Base-by-base conservation (phyloP, 35 echinoderm and acorn worm species). In the Nesometra sesokonis region DNA sequence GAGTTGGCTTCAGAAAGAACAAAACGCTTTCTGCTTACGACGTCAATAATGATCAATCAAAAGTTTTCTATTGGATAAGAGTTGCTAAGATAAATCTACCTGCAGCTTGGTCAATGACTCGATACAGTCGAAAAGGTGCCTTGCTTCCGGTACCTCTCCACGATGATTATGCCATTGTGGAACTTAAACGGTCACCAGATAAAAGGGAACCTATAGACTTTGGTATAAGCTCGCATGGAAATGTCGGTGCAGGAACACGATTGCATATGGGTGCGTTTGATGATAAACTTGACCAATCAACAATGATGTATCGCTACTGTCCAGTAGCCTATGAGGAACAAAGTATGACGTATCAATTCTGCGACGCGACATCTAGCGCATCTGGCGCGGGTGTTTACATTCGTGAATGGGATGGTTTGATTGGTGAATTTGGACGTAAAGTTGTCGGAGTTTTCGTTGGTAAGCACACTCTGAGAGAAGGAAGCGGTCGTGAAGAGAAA, bases 371-470 rank as follows among this genome's bases (percentile, higher is more conserved):
- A n/a, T 37, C 78, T 13, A 77, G 82, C 32, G 88, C 86, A 34
- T 77, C 91, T 3, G 95, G 95, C 27, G 92, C 95, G 11, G 95
- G 95, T 27, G 87, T 97, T 35, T 97, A 97, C 85, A 89, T 94
- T 3, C 78, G 92, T 29, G 36, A 77, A 32, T 97, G 92, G 95
- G 87, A 97, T 76, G 31, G 82, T 17, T 36, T 40, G 21, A 30
- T 27, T 0, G 40, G 47, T 8, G 77, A 80, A 33, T 97, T 89
- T 87, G 77, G 81, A 0, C 78, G 95, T 37, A 97, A 90, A 76
- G 90, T 97, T 11, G 76, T 97, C 32, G 95, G 86, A 0, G 80
- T 94, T 0, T 94, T 86, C 39, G 77, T 79, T 0, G 95, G 95
- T 29, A 84, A 89, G 29, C 76, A 86, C 32, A 82, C 57, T 46